Conservation (phyloP, 2,113 vertebrate species). For the Actenoides lindsayi region DNA sequence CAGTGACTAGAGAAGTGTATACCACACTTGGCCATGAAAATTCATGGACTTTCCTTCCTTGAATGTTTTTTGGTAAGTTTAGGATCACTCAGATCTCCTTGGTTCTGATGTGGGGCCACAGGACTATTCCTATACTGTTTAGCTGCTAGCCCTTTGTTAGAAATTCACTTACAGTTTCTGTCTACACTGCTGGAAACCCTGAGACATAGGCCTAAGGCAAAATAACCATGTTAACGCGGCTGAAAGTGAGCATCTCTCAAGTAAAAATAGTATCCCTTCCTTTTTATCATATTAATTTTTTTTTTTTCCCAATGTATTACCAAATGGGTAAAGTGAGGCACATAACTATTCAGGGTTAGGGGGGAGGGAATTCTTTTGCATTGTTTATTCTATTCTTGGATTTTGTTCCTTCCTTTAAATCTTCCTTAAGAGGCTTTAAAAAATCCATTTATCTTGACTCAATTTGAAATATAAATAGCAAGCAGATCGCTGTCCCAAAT, state of each 20-base stretch:
- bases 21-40: not conserved
- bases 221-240: not conserved
- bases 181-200: not conserved
- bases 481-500: conserved; percentile 47
- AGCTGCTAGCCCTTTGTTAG: not conserved
- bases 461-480: conserved; percentile 58
- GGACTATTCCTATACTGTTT: not conserved
- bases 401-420: conserved; percentile 23
- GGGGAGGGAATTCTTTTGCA: not conserved
- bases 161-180: not conserved
- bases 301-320: not conserved
- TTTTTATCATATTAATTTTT: not conserved
- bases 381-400: not conserved
- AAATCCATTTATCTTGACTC: conserved; percentile 63
- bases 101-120: not conserved
- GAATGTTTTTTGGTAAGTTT: not conserved
- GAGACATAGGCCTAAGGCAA: not conserved
- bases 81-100: not conserved
- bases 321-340: not conserved
- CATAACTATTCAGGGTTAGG: not conserved
- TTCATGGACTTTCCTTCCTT: not conserved
- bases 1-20: not conserved
- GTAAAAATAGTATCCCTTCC: not conserved
- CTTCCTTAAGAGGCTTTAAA: conserved; percentile 60
- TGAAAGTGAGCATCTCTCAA: not conserved